Evolutionary conservation across 2,113 vertebrate species (phyloP), one percentile per base, ranked within the genome.

Genomic region (Oplegnathus fasciatus): DNA sequence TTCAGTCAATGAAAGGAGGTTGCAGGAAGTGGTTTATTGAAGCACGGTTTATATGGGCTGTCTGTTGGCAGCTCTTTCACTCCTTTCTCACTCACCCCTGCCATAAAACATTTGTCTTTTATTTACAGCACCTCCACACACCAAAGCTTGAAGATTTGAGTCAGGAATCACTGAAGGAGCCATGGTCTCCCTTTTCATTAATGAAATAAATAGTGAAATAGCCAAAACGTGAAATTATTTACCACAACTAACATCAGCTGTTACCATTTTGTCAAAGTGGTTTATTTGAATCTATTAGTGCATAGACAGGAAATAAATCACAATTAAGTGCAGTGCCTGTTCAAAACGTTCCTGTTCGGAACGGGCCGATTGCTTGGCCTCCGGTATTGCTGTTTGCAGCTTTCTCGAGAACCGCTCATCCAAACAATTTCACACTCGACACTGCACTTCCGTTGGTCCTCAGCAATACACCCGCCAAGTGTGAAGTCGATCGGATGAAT

Each of bases 11-110:
- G 96, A 97, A 96, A 96, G 91, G 93, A 94, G 91, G 90, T 50
- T 44, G 91, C 93, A 95, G 94, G 96, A 96, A 96, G 92, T 88
- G 91, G 96, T 96, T 97, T 96, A 96, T 96, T 97, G 95, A 96
- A 95, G 94, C 86, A 85, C 58, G 75, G 37, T 96, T 97, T 94
- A 95, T 95, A 95, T 94, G 93, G 87, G 91, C 86, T 94, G 87
- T 96, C 93, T 96, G 67, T 91, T 94, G 90, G 81, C 84, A 92
- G 87, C 85, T 68, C 93, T 92, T 91, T 92, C 89, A 88, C 88
- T 93, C 72, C 67, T 80, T 90, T 84, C 84, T 88, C 83, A 84
- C 88, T 86, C 62, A 8, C n/a, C 58, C 68, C 85, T 69, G 80
- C 92, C 88, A 73, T 94, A 93, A 94, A 93, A 90, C 87, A 87